Evolutionary conservation across 2,797 vertebrate species (phyloP), one percentile per base, ranked within the genome.

Genomic region (Onychomys torridus): DNA sequence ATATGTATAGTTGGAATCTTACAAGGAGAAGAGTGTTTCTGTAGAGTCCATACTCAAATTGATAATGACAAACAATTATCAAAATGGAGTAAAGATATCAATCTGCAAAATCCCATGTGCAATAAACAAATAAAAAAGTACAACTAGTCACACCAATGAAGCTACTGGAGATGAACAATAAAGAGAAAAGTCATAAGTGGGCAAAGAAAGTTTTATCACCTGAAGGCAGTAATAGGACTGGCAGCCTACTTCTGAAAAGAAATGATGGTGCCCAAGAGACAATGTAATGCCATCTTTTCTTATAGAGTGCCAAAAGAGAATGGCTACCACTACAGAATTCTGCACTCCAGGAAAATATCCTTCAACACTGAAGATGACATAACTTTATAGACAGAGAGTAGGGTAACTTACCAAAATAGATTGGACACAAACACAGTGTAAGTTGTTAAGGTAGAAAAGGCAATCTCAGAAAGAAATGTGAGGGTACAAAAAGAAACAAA

Each of bases 241-340:
- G 37, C 55, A 37, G 55, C 90, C 91, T 57, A 96, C 73, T 97
- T 96, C 90, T 75, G 37, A 84, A 49, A 2, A 11, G 43, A 88
- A 95, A 25, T 76, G 12, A 93, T 97, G 57, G 52, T 3, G 3
- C n/a, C 32, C 46, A 67, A 96, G 76, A 88, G 19, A 85, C 88
- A 96, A 79, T 96, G 46, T 90, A 95, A 93, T 71, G 14, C 23
- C n/a, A 79, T 63, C 25, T 96, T 93, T 76, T 63, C 25, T 96
- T 93, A 81, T 89, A 91, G 90, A 91, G 46, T 82, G 17, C 84
- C 82, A 10, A n/a, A 90, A 89, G 59, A 81, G 92, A 77, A 63
- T 37, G 93, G 85, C 29, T 75, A 10, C 29, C 67, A 79, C 69
- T 90, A 13, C 83, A 88, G 57, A 96, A 89, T 87, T 96, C 79